Conservation (phyloP, 2,888 invertebrate species). For the Tipula lateralis region DNA sequence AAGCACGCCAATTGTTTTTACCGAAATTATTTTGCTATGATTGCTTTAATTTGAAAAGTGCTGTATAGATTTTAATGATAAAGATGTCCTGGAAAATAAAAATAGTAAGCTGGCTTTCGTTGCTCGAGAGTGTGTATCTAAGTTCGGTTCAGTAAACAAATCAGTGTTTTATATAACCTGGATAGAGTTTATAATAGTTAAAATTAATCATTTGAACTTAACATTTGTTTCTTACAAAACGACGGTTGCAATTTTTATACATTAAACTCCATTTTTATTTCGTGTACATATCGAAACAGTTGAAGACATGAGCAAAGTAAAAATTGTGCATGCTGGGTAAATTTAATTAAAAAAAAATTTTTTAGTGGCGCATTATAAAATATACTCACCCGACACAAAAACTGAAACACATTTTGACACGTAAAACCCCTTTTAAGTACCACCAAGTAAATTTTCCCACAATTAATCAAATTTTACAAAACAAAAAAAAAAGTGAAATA, state of each 20-base stretch:
- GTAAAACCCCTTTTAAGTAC: constrained; percentile 13
- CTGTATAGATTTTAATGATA: no score
- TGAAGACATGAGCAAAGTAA: neutral
- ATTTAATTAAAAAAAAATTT: neutral
- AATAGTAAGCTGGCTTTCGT: no score
- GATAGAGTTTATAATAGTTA: no score
- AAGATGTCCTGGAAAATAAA: no score
- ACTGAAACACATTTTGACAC: constrained; percentile 4
- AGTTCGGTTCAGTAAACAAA: no score
- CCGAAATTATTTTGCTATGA: no score
- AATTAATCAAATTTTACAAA: constrained; percentile 4
- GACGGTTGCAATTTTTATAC: neutral
- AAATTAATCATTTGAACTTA: no score
- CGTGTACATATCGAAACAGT: neutral
- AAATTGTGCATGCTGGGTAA: neutral
- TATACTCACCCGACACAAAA: constrained; percentile 14
- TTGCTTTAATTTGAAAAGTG: no score
- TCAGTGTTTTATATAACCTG: no score
- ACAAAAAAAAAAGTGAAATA: neutral
- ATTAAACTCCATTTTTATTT: neutral
- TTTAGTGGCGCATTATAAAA: neutral
- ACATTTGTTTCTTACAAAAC: neutral
- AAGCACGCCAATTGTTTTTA: no score
- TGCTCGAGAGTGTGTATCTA: no score
- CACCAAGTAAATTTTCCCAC: neutral